These are phyloP conservation scores for Physella acuta DNA, from an alignment of 1,140 invertebrate species.

Conservation along the genomic window DNA sequence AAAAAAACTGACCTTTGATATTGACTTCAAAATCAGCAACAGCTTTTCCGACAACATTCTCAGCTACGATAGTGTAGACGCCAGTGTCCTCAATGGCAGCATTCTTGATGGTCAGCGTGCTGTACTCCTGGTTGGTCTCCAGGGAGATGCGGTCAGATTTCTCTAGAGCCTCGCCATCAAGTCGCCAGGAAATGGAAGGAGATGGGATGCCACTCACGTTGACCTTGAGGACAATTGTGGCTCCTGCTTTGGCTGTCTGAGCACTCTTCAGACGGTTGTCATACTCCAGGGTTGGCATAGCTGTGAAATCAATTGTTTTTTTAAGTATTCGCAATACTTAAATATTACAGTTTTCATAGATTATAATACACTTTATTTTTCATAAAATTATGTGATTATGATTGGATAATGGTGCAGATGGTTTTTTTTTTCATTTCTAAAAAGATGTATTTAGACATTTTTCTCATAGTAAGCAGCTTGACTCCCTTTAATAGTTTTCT, in stretches of 20 bases:
- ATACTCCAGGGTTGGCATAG: conserved; percentile 52
- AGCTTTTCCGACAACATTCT: conserved; percentile 56
- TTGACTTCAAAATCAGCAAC: conserved; percentile 53
- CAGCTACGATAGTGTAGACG: conserved; percentile 52
- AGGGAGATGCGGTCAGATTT: conserved; percentile 44
- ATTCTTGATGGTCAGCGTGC: conserved; percentile 53
- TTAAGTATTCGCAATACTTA: background rate
- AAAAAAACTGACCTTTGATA: conserved; percentile 65
- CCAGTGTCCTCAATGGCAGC: conserved; percentile 49
- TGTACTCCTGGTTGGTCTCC: conserved; percentile 48
- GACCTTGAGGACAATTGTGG: conserved; percentile 47
- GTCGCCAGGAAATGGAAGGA: conserved; percentile 86
- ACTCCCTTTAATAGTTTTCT: too few species aligned
- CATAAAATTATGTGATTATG: background rate
- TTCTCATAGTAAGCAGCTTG: too few species aligned
- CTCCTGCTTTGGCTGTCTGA: conserved; percentile 53
- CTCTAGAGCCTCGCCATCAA: conserved; percentile 68
- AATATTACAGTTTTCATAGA: background rate
- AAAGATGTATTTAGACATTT: too few species aligned
- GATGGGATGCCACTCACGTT: conserved; percentile 85
- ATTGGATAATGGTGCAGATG: too few species aligned
- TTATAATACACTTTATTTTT: too few species aligned
- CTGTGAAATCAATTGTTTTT: conserved; percentile 36
- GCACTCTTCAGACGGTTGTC: conserved; percentile 53
- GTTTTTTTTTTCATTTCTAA: too few species aligned